Evolutionary conservation across 2,113 vertebrate species (phyloP).

Genomic region (Elanoides forficatus): DNA sequence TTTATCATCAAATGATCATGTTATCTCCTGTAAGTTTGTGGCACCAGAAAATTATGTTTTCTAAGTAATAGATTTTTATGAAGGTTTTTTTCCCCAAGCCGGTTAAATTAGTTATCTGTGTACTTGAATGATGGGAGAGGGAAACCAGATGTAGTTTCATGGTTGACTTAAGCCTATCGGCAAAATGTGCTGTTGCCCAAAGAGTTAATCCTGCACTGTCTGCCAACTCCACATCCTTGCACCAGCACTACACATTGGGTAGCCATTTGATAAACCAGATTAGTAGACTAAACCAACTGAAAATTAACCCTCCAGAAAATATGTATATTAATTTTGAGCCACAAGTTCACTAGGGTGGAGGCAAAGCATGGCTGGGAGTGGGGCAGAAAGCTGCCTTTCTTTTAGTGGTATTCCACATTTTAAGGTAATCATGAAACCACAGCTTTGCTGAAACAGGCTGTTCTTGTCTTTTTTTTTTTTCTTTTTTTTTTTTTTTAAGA

Average conservation of each 20-base stretch:
- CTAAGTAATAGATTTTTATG: background rate
- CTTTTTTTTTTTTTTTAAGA: background rate
- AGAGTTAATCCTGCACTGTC: background rate
- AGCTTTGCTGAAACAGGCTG: background rate
- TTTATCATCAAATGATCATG: background rate
- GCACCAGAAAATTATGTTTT: background rate
- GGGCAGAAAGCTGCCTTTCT: background rate
- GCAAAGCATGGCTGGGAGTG: background rate
- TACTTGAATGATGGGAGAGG: background rate
- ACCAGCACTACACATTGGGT: background rate
- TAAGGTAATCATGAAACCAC: background rate
- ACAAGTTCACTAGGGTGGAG: background rate
- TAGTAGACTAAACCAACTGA: background rate
- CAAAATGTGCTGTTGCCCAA: background rate
- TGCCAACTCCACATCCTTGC: background rate
- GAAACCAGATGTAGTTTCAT: background rate
- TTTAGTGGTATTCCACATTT: background rate
- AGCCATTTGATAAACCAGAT: background rate
- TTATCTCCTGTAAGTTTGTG: background rate
- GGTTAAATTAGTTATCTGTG: background rate
- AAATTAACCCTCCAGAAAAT: background rate
- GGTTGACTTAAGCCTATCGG: background rate
- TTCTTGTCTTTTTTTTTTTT: background rate
- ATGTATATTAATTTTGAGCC: background rate
- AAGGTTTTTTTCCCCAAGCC: background rate